Evolutionary conservation across 2,113 vertebrate genomes (phyloP), one percentile per base, ranked within the genome.

Genomic region (Rostratula benghalensis): DNA sequence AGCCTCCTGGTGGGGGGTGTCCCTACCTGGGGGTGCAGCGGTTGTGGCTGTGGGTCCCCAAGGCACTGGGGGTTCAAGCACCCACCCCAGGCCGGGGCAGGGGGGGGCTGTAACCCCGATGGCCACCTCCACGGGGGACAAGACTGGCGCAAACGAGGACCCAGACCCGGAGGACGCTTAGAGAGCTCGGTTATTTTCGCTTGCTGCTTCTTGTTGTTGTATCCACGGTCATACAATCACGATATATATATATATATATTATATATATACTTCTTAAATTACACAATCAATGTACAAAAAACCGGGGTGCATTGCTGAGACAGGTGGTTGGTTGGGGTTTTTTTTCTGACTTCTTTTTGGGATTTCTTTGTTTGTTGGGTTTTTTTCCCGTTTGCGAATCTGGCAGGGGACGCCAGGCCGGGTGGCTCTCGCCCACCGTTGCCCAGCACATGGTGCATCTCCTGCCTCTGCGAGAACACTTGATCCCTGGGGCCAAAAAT

Each of bases 211-310:
- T 98, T 97, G 97, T 95, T 97, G 97, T 97, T 96, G 95, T 98
- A 98, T 98, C 95, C 98, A 99, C 98, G 98, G 98, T 98, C 98
- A 97, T 98, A 99, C 98, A 98, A 98, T 98, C 99, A 99, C 98
- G 97, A 98, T 91, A 98, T 97, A 98, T 98, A 98, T 98, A 95
- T n/a, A n/a, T 94, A 96, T 96, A 97, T 94, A 92, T 95, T 97
- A 96, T 98, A 98, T 98, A 98, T 97, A 98, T 95, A 97, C 97
- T 90, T 97, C 98, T 99, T 99, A 99, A 99, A 99, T 99, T 99
- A 99, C 99, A 99, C 98, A 98, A 98, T 99, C 98, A 98, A 96
- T 99, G 98, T 99, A 99, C 98, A 99, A 99, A 97, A 95, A 97
- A 99, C 98, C 97, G 97, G 95, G 98, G 99, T 97, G 98, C 96